Conservation (phyloP, 1,140 invertebrate species). For the Phthorimaea operculella region DNA sequence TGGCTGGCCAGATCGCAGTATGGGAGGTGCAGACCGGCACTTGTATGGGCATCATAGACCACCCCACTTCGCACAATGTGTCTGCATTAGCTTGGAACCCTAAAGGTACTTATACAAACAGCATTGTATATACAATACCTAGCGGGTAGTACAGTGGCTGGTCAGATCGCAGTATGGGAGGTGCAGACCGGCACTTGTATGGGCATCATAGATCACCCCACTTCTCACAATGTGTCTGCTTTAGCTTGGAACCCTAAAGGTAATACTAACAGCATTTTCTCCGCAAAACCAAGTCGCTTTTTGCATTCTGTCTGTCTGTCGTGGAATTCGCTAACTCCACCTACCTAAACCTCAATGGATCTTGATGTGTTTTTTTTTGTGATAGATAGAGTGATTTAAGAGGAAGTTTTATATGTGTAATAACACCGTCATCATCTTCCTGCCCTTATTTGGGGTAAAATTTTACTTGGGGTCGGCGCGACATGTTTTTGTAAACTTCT, state of each 20-base stretch:
- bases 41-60: constrained; percentile 71
- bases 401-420: too few relatives aligned
- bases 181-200: constrained; percentile 69
- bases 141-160: constrained; percentile 80
- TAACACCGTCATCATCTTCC: too few relatives aligned
- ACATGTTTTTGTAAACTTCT: too few relatives aligned
- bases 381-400: too few relatives aligned
- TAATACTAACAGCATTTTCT: constrained; percentile 12
- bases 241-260: constrained; percentile 83
- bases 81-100: constrained; percentile 86
- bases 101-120: constrained; percentile 63
- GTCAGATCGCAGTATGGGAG: constrained; percentile 84
- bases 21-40: constrained; percentile 75
- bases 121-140: too few relatives aligned
- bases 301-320: too few relatives aligned
- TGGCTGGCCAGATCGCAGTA: constrained; percentile 80
- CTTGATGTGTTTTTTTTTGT: too few relatives aligned
- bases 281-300: constrained; percentile 78
- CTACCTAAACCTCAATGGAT: too few relatives aligned
- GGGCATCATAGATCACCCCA: constrained; percentile 72
- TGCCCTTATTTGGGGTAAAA: too few relatives aligned
- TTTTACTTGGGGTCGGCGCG: too few relatives aligned
- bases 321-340: too few relatives aligned
- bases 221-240: constrained; percentile 75
- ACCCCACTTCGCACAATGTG: constrained; percentile 75